These are phyloP conservation scores for Stenodema calcarata DNA, from an alignment of 2,888 invertebrate species.

Conservation along the genomic window DNA sequence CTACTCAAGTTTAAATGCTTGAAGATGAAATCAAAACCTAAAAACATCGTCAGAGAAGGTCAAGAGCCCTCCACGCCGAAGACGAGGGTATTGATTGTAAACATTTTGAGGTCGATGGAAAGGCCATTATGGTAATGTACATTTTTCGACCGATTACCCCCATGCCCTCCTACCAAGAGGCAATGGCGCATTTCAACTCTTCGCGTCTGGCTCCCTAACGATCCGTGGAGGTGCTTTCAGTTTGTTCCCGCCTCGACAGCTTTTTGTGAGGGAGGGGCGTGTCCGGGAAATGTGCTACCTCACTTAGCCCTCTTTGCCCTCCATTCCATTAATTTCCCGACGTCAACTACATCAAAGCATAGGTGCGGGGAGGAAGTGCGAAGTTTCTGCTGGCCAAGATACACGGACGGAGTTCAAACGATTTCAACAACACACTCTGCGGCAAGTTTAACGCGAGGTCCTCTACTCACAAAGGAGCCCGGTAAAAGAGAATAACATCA, in stretches of 20 bases:
- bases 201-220: conserved; percentile 11
- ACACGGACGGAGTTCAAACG: not conserved
- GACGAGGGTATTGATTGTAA: conserved; percentile 24
- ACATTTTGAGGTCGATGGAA: conserved; percentile 24
- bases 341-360: not conserved
- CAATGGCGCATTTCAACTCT: conserved; percentile 31
- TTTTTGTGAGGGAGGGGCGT: conserved; percentile 7
- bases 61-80: not conserved
- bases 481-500: too few species aligned
- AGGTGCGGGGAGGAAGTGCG: not conserved
- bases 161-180: conserved; percentile 26
- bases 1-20: too few species aligned
- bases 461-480: too few species aligned
- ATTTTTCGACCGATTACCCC: conserved; percentile 37
- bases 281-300: conserved; percentile 7
- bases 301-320: not conserved
- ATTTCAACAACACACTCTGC: not conserved
- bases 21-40: too few species aligned
- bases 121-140: conserved; percentile 28
- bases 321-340: not conserved
- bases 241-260: not conserved
- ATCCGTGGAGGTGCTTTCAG: conserved; percentile 23
- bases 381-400: not conserved
- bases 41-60: not conserved
- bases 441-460: too few species aligned